Base-by-base conservation (phyloP, 2,888 invertebrate genomes). In the Drosophila fulvimacula region DNA sequence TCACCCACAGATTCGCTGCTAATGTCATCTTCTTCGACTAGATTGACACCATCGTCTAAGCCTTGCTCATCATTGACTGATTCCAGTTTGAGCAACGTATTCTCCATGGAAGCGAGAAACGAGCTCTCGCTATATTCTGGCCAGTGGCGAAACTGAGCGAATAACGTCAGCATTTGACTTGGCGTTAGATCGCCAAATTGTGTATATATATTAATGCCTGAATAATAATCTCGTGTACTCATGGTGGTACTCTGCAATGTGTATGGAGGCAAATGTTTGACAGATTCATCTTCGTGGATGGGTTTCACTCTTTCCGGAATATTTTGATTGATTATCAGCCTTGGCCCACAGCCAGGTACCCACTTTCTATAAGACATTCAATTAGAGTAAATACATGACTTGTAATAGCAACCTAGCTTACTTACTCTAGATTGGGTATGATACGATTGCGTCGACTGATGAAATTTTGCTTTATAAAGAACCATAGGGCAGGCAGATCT, bases 341-440 rank as follows among this genome's bases (percentile, higher is more conserved):
- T 93, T 3, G 94, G 93, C 0, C 96, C 96, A 91, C 95, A 96
- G 1, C 95, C 95, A 0, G 96, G 96, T 69, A 96, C 93, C 95
- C 95, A 95, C 90, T 95, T 95, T 80, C 95, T 95, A 68, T 1
- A 44, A 34, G 0, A 13, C 3, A 36, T 21, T 11, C 13, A 46
- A 19, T 21, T 15, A 19, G 9, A 19, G 9, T 57, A 15, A 46
- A 3, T 19, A 11, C 1, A 38, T 21, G 11, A 2, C 3, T 9
- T 19, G 6, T 5, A 3, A 11, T 27, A 24, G 17, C 9, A 30
- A 19, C 9, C n/a, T 19, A 13, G 51, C 0, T 7, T 10, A 87
- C 95, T 94, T 92, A 96, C 96, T 97, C 97, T 70, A 96, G 88
- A 90, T 94, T 94, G 13, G 96, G 95, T 90, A 97, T 96, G 11